These are phyloP conservation scores for Poeciliopsis turrubarensis DNA, from an alignment of 2,113 vertebrate genomes.

Conservation along the genomic window DNA sequence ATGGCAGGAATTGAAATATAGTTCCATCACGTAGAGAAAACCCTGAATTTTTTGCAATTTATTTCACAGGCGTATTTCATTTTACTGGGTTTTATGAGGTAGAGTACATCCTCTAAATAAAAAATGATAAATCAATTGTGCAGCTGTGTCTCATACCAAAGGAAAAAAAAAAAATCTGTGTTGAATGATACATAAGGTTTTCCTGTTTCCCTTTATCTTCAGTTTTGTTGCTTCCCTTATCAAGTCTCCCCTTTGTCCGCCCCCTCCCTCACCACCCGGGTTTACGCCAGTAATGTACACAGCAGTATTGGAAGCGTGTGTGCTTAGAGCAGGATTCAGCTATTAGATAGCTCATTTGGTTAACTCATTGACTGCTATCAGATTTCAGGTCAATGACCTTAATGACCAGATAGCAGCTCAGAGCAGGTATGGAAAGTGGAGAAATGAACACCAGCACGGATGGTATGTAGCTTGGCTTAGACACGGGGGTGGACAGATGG, in stretches of 20 bases:
- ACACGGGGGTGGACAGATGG: conserved; percentile 13
- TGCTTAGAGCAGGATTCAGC: conserved; percentile 65
- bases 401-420: conserved; percentile 61
- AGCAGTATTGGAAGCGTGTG: conserved; percentile 55
- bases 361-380: conserved; percentile 75
- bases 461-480: conserved; percentile 26
- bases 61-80: conserved; percentile 68
- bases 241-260: background rate
- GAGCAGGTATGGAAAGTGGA: conserved; percentile 54
- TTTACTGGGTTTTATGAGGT: conserved; percentile 51
- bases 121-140: conserved; percentile 61
- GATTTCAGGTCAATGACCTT: conserved; percentile 76
- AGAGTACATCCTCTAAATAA: conserved; percentile 67
- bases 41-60: conserved; percentile 61
- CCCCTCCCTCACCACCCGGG: conserved; percentile 15
- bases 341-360: conserved; percentile 74
- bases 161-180: conserved; percentile 43
- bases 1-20: conserved; percentile 65
- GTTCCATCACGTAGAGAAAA: conserved; percentile 62
- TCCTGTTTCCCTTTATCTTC: conserved; percentile 51
- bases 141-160: conserved; percentile 51
- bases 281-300: conserved; percentile 64
- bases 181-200: conserved; percentile 65
- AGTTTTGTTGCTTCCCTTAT: background rate
- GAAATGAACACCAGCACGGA: conserved; percentile 45